A percentile compares a stretch with the other conserved stretches of the same genome.
phyloP scores from a whole-genome alignment of 2,113 vertebrate species.

The Calyptommatus sinebrachiatus region DNA sequence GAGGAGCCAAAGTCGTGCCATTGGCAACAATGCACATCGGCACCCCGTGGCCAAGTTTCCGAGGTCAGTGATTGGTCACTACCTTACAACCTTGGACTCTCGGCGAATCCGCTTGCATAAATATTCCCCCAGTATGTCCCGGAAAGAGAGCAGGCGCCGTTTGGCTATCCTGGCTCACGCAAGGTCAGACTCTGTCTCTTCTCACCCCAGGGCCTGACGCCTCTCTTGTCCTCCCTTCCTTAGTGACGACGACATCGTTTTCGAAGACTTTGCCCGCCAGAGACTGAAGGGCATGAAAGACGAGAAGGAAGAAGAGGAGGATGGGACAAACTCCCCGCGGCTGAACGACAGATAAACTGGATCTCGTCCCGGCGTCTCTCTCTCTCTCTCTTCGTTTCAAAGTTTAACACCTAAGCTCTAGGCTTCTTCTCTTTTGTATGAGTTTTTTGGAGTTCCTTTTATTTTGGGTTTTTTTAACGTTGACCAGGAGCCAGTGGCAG shows the following conservation, averaged over 20 bases:
- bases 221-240: slow-evolving; percentile 23
- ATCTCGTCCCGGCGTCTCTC: neutral
- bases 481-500: slow-evolving; percentile 41
- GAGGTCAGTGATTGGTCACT: too few species aligned
- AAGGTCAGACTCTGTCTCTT: neutral
- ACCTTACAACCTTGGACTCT: too few species aligned
- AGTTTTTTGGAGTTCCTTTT: slow-evolving; percentile 2
- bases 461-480: slow-evolving; percentile 58
- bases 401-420: slow-evolving; percentile 37
- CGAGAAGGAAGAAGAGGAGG: slow-evolving; percentile 88
- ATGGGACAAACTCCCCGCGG: slow-evolving; percentile 81
- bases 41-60: too few species aligned
- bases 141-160: neutral
- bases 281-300: slow-evolving; percentile 87
- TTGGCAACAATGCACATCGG: too few species aligned
- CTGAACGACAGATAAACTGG: slow-evolving; percentile 81
- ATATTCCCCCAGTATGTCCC: too few species aligned
- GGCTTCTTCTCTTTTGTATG: slow-evolving; percentile 62
- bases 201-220: rapidly evolving
- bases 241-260: slow-evolving; percentile 95
- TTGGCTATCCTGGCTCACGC: neutral
- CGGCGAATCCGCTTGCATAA: too few species aligned
- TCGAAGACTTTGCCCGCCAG: slow-evolving; percentile 94
- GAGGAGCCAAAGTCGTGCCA: too few species aligned
- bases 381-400: slow-evolving; percentile 30